phyloP scores from a whole-genome alignment of 2,888 invertebrate genomes.

The Bombyx huttoni region DNA sequence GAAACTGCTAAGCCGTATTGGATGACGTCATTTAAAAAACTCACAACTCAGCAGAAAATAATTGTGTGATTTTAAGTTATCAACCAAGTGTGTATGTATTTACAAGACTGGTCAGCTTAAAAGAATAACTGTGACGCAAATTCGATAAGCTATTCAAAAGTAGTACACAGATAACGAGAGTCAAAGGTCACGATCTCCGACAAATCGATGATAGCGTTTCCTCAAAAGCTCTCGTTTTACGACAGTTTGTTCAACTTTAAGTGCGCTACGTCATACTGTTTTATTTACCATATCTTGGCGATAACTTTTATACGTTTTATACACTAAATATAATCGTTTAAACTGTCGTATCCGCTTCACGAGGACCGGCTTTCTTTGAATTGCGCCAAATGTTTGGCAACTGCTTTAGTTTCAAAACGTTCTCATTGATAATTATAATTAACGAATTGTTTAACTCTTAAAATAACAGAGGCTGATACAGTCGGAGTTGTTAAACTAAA shows the following conservation, averaged over 20 bases:
- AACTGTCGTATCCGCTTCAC: constrained; percentile 32
- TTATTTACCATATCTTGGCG: constrained; percentile 44
- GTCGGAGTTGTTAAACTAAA: too few species aligned
- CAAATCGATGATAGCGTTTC: constrained; percentile 39
- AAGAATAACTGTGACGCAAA: constrained; percentile 52
- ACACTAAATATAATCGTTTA: constrained; percentile 35
- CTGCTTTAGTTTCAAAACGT: not conserved
- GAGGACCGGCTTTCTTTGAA: constrained; percentile 26
- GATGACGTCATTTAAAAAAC: too few species aligned
- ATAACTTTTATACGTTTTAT: constrained; percentile 22
- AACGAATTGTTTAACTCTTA: too few species aligned
- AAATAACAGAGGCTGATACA: too few species aligned
- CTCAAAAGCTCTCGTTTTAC: constrained; percentile 30
- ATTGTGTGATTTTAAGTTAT: too few species aligned
- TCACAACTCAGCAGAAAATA: too few species aligned
- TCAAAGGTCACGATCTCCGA: constrained; percentile 48
- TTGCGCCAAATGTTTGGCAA: constrained; percentile 6
- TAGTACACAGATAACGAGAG: constrained; percentile 39
- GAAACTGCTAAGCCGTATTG: too few species aligned
- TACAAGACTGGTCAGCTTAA: constrained; percentile 6
- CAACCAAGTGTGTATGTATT: not conserved
- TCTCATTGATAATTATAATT: not conserved
- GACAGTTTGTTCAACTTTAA: constrained; percentile 60
- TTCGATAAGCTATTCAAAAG: constrained; percentile 58
- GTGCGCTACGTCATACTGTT: constrained; percentile 34